Evolutionary conservation across 2,113 vertebrate genomes (phyloP).

Genomic region (Vulpes ferrilata): DNA sequence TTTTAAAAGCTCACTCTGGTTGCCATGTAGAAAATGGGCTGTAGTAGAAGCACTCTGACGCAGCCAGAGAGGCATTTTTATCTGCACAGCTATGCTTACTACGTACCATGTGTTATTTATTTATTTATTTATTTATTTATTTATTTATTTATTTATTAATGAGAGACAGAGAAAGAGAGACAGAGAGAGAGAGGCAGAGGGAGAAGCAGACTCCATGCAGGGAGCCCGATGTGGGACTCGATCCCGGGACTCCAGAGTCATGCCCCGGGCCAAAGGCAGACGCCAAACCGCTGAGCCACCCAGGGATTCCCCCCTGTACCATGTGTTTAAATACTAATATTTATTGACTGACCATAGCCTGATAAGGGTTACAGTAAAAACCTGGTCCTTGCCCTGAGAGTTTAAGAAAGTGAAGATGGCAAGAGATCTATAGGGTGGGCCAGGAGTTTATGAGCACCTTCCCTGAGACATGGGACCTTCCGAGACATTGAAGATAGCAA

Average conservation of each 20-base stretch:
- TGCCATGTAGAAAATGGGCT: neutral
- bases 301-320: no score
- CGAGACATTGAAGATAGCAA: neutral
- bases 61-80: neutral
- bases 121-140: no score
- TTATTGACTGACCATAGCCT: neutral
- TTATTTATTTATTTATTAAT: no score
- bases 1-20: neutral
- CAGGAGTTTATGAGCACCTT: neutral
- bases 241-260: no score
- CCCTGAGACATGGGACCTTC: neutral
- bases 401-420: neutral
- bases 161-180: no score
- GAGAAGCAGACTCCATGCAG: no score
- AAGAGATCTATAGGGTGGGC: rapidly evolving
- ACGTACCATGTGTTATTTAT: no score
- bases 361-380: slow-evolving; percentile 44
- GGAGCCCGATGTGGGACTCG: no score
- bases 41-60: neutral
- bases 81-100: neutral
- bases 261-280: no score
- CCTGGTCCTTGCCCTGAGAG: neutral
- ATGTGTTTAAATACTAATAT: slow-evolving; percentile 47
- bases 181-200: no score
- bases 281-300: no score